Conservation (phyloP, 2,888 invertebrate genomes). For the Macrophya alboannulata region DNA sequence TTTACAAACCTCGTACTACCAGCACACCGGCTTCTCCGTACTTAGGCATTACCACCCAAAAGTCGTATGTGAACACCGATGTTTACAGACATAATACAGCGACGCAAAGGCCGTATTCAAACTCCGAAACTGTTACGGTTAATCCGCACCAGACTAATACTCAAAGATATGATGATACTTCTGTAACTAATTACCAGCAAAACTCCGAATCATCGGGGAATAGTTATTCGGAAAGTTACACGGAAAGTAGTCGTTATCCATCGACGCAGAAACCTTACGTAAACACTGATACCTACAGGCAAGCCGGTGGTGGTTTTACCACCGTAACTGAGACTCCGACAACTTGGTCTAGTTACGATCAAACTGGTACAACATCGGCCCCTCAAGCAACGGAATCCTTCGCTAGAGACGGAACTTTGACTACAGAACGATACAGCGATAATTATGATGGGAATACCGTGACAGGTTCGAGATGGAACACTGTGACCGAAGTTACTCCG, state of each 20-base stretch:
- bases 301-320: slow-evolving; percentile 38
- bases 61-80: slow-evolving; percentile 62
- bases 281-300: slow-evolving; percentile 63
- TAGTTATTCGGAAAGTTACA: neutral
- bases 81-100: slow-evolving; percentile 60
- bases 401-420: slow-evolving; percentile 2
- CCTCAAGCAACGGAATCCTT: neutral
- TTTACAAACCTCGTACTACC: slow-evolving; percentile 70
- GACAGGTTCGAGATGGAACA: slow-evolving; percentile 32
- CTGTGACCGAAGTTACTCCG: slow-evolving; percentile 18
- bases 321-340: slow-evolving; percentile 33
- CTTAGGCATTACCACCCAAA: slow-evolving; percentile 49
- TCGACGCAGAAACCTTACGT: slow-evolving; percentile 60
- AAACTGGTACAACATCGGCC: slow-evolving; percentile 13
- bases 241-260: neutral
- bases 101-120: slow-evolving; percentile 12
- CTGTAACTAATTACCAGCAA: slow-evolving; percentile 9
- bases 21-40: slow-evolving; percentile 56
- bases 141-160: slow-evolving; percentile 15
- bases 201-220: neutral
- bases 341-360: slow-evolving; percentile 46
- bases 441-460: slow-evolving; percentile 44
- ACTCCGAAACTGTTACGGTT: slow-evolving; percentile 13
- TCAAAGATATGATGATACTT: neutral
- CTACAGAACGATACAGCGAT: slow-evolving; percentile 21